A percentile compares a stretch with the other conserved stretches of the same genome.
Evolutionary conservation across 2,113 vertebrate species (phyloP).

Genomic region (Macroglossus sobrinus): DNA sequence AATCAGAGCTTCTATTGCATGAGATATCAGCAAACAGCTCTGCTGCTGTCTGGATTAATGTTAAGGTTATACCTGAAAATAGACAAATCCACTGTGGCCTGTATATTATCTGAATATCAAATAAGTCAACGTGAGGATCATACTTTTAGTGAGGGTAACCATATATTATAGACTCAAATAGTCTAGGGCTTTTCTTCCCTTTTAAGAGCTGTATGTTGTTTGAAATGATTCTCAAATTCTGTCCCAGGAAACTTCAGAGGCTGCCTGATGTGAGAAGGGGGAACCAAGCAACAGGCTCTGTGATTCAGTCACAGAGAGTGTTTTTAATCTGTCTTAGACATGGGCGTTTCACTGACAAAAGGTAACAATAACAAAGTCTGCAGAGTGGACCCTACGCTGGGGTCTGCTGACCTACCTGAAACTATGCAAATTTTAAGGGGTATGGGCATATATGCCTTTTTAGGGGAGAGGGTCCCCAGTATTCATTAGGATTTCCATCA

Average conservation of each 20-base stretch:
- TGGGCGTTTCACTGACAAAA: not conserved
- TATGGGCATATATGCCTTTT: not conserved
- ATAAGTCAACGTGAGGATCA: not conserved
- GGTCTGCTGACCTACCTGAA: not conserved
- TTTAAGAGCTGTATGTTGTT: not conserved
- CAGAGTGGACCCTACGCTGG: not conserved
- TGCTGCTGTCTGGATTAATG: constrained; percentile 91
- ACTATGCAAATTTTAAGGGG: not conserved
- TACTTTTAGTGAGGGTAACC: not conserved
- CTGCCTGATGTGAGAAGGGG: not conserved
- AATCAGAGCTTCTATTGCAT: constrained; percentile 95
- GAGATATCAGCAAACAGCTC: constrained; percentile 95
- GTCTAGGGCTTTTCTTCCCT: not conserved
- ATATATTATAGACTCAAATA: not conserved
- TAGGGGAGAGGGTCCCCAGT: not conserved
- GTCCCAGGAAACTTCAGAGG: not conserved
- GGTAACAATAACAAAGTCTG: not conserved
- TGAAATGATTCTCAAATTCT: not conserved
- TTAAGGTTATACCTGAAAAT: constrained; percentile 58
- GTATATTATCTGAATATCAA: not conserved
- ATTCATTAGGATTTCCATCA: not conserved
- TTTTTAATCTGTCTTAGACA: not conserved
- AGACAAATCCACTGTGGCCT: not conserved
- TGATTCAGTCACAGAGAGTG: not conserved
- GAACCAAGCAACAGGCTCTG: not conserved